Base-by-base conservation (phyloP, 2,797 vertebrate genomes). In the Melanotaenia pygmaea region DNA sequence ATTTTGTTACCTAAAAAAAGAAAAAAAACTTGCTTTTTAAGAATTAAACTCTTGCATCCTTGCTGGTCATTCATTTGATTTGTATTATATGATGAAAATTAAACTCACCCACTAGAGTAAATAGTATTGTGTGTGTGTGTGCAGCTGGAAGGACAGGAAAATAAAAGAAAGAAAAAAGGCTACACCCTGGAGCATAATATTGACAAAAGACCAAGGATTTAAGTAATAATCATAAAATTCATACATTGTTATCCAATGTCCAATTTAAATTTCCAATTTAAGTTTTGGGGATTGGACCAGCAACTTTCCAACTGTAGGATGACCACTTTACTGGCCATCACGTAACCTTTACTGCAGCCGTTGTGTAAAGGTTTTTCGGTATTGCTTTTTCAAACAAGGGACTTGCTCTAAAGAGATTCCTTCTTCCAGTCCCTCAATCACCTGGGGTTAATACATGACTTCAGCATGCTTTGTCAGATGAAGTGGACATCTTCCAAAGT, bases 401-500 rank as follows among this genome's bases (percentile, higher is more conserved):
- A 3, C 32, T 1, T 51, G 20, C 18, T 14, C 2, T 45, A 37
- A 45, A 56, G 32, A 13, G 1, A 30, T 35, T 63, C 2, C 8
- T 12, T 35, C 13, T 32, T 58, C 5, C 65, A 34, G 26, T 30
- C 32, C 32, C 64, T 51, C n/a, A 35, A 2, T 62, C 13, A 20
- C 53, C 18, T 67, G 14, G 51, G 69, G 45, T 13, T 65, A 53
- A 59, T 59, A 24, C 26, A 10, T 53, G 58, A 30, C 45, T 38
- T 53, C 53, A n/a, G 24, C 40, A 35, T 38, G 60, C 37, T 13
- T 51, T 26, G n/a, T 65, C 40, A 28, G 37, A 57, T 70, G 26
- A 61, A 58, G 56, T 61, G 3, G 43, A 57, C 56, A 12, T 67
- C n/a, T 51, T 72, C 43, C 47, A 68, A 47, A 34, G 43, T 53